Evolutionary conservation across 2,797 vertebrate genomes (phyloP), one percentile per base, ranked within the genome.

Genomic region (Epinephelus malabaricus): DNA sequence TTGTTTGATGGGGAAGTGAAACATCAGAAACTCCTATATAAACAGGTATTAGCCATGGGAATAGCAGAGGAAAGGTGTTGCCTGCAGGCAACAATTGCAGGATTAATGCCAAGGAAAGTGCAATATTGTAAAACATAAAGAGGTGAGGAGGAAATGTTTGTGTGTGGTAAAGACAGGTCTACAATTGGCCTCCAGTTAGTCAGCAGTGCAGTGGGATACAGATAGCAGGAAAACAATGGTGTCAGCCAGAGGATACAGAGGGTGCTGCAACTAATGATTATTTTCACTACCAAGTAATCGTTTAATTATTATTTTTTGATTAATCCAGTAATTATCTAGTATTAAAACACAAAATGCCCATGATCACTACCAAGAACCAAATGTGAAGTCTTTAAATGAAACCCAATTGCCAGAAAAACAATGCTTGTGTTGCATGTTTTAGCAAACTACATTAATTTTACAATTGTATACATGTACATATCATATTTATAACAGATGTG

Each of bases 1-100:
- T 78, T 65, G 74, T 88, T 89, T 89, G 89, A 91, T 85, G 70
- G 61, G 77, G 79, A 88, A 83, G 73, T 13, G 53, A 89, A 91
- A 90, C 79, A 77, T 81, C 68, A 89, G 80, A 89, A 83, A 86
- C 79, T 56, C 69, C 58, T 65, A 46, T 73, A 86, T 86, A 86
- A 89, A 90, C 86, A 78, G 58, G 61, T 79, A 75, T 85, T 70
- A 81, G 73, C 53, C 62, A 71, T 60, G 81, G 73, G 65, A 83
- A 85, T 27, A 67, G 27, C 45, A 63, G 40, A 73, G 69, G 53
- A 73, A 65, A 81, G 81, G 71, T 82, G 75, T 67, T 88, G 65
- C 81, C 67, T 73, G 62, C 55, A 71, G 70, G 82, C 62, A 84
- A 76, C 60, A 81, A 84, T 76, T 15, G 10, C 45, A 65, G 38